phyloP scores from a whole-genome alignment of 2,888 invertebrate species.

The Melanotus villosus region DNA sequence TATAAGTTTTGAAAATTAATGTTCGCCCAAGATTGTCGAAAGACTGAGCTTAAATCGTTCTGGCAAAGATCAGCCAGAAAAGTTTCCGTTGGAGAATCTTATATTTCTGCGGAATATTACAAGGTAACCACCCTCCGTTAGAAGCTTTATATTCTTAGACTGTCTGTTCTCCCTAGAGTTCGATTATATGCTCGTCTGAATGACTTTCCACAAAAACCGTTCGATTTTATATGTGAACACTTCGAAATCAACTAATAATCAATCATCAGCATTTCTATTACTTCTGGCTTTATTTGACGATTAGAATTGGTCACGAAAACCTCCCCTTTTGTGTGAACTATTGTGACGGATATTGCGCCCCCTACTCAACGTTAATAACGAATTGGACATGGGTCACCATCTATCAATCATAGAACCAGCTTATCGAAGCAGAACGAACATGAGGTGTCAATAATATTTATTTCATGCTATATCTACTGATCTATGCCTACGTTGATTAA shows the following conservation, averaged over 20 bases:
- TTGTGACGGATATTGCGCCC: conserved; percentile 23
- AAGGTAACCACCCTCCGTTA: too few species aligned
- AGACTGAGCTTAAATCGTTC: too few species aligned
- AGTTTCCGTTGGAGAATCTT: too few species aligned
- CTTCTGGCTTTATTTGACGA: neutral
- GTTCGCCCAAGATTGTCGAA: too few species aligned
- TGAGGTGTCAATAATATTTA: neutral
- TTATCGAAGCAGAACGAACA: neutral
- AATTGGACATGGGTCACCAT: conserved; percentile 2
- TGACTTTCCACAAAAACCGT: neutral
- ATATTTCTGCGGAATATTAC: too few species aligned
- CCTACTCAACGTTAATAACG: conserved; percentile 15
- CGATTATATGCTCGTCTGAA: too few species aligned
- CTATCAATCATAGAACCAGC: conserved; percentile 7
- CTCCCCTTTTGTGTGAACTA: conserved; percentile 17
- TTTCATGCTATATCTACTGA: too few species aligned
- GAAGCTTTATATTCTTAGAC: too few species aligned
- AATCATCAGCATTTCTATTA: conserved; percentile 8
- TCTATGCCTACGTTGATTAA: too few species aligned
- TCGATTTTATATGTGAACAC: neutral
- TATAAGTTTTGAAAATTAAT: too few species aligned
- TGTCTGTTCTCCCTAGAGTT: too few species aligned
- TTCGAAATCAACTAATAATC: neutral
- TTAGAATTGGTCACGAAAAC: conserved; percentile 18
- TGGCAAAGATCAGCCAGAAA: too few species aligned